Conservation (phyloP, 2,113 vertebrate species). For the Piaya cayana region DNA sequence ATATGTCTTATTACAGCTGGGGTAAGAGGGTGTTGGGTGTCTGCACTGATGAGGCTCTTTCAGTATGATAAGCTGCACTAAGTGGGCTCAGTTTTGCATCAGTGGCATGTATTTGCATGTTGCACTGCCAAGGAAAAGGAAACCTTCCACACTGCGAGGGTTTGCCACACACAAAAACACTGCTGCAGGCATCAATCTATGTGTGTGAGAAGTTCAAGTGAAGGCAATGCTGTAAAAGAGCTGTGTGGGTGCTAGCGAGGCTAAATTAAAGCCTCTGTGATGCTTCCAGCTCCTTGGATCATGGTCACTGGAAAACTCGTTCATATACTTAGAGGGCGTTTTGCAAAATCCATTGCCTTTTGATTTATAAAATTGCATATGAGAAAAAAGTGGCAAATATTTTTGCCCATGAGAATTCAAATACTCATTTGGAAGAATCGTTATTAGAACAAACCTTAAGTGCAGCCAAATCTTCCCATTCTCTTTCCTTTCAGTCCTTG, state of each 20-base stretch:
- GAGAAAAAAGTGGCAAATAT: background rate
- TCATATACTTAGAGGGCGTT: background rate
- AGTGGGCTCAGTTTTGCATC: constrained; percentile 48
- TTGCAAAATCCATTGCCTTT: background rate
- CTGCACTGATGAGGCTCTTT: constrained; percentile 50
- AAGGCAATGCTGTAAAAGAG: background rate
- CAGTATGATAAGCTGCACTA: constrained; percentile 35
- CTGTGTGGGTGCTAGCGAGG: background rate
- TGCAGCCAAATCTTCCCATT: constrained; percentile 4
- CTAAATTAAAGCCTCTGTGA: background rate
- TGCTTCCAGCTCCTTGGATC: background rate
- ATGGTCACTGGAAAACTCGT: background rate
- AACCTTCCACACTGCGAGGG: background rate
- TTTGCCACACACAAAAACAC: background rate
- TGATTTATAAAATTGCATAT: background rate
- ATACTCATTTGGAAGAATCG: background rate
- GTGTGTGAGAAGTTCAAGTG: background rate
- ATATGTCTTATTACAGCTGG: constrained; percentile 20
- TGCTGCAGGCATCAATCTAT: background rate
- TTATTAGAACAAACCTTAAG: background rate
- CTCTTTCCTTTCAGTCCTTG: background rate
- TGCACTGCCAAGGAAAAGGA: constrained; percentile 16
- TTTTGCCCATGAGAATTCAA: background rate
- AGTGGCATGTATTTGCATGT: constrained; percentile 29
- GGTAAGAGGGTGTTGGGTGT: constrained; percentile 42